Percentiles rank a stretch among this genome's conserved stretches.
These are phyloP conservation scores for Xiphorhynchus erythropygius DNA, from an alignment of 2,797 vertebrate species.

Conservation along the genomic window DNA sequence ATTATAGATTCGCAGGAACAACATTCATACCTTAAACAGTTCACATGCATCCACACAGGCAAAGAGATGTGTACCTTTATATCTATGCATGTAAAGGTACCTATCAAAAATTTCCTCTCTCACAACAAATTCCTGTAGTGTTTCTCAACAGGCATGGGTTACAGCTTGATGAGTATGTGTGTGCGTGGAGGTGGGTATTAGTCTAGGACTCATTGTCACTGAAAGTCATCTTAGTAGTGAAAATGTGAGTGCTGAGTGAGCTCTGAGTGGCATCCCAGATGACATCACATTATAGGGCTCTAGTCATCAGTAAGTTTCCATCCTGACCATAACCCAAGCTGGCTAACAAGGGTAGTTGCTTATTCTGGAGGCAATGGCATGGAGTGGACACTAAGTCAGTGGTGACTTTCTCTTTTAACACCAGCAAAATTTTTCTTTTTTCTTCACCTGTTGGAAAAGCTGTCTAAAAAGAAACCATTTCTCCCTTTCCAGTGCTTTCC, in stretches of 20 bases:
- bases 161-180: background rate
- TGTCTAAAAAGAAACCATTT: background rate
- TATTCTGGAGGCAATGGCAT: background rate
- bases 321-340: background rate
- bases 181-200: no score
- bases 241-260: fast-evolving
- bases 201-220: background rate
- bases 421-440: background rate
- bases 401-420: background rate
- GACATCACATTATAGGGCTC: background rate
- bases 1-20: background rate
- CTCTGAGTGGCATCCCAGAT: background rate
- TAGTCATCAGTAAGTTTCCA: background rate
- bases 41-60: background rate
- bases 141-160: background rate
- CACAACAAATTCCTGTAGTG: background rate
- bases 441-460: background rate
- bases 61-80: background rate
- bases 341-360: background rate
- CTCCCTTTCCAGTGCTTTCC: background rate
- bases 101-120: background rate
- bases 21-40: background rate
- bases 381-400: background rate
- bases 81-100: background rate
- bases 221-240: background rate